Evolutionary conservation across 2,888 invertebrate genomes (phyloP).

Genomic region (Drosophila sordidula): DNA sequence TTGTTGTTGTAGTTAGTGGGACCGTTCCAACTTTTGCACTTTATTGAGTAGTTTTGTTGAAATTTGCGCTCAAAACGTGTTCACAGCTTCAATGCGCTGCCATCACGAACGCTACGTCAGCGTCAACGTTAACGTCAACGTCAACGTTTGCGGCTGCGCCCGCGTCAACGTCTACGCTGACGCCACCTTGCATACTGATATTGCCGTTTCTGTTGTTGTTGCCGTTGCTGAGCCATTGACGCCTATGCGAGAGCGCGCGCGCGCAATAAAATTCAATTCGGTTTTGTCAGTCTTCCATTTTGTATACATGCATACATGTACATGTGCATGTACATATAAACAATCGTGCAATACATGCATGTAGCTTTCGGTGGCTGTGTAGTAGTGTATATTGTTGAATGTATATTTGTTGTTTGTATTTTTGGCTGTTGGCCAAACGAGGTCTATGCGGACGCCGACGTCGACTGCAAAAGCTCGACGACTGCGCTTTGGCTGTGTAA

Average conservation of each 20-base stretch:
- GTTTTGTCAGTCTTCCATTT: conserved; percentile 41
- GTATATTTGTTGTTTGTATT: conserved; percentile 16
- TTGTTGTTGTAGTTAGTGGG: conserved; percentile 13
- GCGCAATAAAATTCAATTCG: conserved; percentile 68
- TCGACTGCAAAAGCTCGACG: conserved; percentile 56
- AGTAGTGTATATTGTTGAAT: conserved; percentile 1
- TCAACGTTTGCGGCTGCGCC: neutral
- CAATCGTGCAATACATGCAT: conserved; percentile 7
- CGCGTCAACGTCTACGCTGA: conserved; percentile 17
- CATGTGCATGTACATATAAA: neutral
- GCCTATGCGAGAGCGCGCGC: conserved; percentile 41
- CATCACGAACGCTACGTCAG: conserved; percentile 7
- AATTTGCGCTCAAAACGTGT: conserved; percentile 65
- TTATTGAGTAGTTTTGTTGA: conserved; percentile 67
- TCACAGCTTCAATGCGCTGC: conserved; percentile 32
- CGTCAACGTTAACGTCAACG: neutral
- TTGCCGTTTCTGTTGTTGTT: conserved; percentile 23
- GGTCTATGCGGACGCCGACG: conserved; percentile 34
- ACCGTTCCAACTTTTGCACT: conserved; percentile 60
- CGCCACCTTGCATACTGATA: conserved; percentile 49
- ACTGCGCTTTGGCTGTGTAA: conserved; percentile 70
- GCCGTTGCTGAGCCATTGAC: conserved; percentile 22
- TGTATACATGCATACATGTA: conserved; percentile 6
- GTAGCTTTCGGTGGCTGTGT: neutral
- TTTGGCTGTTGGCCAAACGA: conserved; percentile 44